These are phyloP conservation scores for Vollenhovia emeryi DNA, from an alignment of 1,140 invertebrate genomes.

Conservation along the genomic window DNA sequence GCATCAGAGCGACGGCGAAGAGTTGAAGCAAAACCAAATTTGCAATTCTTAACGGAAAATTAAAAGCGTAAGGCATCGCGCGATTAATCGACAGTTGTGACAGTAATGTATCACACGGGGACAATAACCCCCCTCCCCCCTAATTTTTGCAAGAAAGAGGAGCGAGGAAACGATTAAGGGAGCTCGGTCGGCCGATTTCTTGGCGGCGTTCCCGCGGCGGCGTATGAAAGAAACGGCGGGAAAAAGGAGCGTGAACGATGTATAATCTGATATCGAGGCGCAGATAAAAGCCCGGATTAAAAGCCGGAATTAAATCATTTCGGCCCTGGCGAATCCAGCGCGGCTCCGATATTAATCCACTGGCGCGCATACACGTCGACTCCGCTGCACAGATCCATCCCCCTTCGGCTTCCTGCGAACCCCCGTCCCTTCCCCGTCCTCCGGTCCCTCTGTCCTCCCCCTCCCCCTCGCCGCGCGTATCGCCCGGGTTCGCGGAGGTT, in stretches of 20 bases:
- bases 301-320: slow-evolving; percentile 57
- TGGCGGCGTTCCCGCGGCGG: slow-evolving; percentile 1
- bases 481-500: slow-evolving; percentile 44
- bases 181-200: neutral
- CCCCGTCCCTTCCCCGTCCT: too few species aligned
- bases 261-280: slow-evolving; percentile 51
- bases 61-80: neutral
- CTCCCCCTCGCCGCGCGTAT: slow-evolving; percentile 3
- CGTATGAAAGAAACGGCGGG: neutral
- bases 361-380: slow-evolving; percentile 38
- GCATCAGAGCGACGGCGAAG: neutral
- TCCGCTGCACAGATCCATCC: slow-evolving; percentile 30
- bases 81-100: neutral
- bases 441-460: neutral
- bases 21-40: neutral
- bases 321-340: neutral
- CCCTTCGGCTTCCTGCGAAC: too few species aligned
- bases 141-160: neutral
- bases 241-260: neutral
- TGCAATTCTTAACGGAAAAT: neutral
- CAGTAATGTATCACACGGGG: neutral
- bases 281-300: slow-evolving; percentile 48
- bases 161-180: too few species aligned
- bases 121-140: neutral
- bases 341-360: slow-evolving; percentile 48